Evolutionary conservation across 2,888 invertebrate species (phyloP), one percentile per base, ranked within the genome.

Genomic region (Yponomeuta sedellus): DNA sequence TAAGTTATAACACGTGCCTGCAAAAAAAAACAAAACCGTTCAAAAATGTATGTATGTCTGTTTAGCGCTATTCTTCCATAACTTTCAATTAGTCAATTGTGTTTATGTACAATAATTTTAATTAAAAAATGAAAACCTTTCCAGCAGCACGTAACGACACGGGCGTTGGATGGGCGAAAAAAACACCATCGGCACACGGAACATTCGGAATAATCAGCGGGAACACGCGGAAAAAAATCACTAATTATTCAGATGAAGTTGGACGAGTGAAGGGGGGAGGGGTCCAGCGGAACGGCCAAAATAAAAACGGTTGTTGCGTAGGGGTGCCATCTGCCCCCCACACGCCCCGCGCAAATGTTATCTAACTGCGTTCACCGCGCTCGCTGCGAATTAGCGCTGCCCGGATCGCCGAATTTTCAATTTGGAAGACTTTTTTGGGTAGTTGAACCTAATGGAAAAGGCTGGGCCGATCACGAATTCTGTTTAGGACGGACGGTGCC

Each of bases 211-310:
- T 91, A 89, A 91, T 91, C 90, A 91, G 91, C 86, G 88, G 90
- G 87, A 52, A 52, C 44, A 90, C 90, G 90, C 88, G 88, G 86
- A 89, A 91, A 68, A 85, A 91, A 89, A 91, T 89, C 90, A 89
- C 90, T 91, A 91, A 91, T 91, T 91, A 91, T 91, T 91, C 91
- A 90, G 91, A 91, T 91, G 90, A 91, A 90, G 91, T 91, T 88
- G 90, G 89, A 89, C 89, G 88, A 86, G 77, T 85, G 87, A 87
- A 83, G 89, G 89, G 88, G 89, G 86, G 80, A 81, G 87, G 87
- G 88, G 88, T 86, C 81, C 88, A 86, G 88, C 86, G 88, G 86
- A 86, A 87, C 86, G 88, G 86, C 86, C 88, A 86, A 91, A 91
- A 91, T 90, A 90, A 91, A 91, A 91, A 91, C 88, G 88, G 83